Evolutionary conservation across 53 echinoderm and acorn worm genomes (phyloP), one percentile per base, ranked within the genome.

Genomic region (Pentamera pediparva): DNA sequence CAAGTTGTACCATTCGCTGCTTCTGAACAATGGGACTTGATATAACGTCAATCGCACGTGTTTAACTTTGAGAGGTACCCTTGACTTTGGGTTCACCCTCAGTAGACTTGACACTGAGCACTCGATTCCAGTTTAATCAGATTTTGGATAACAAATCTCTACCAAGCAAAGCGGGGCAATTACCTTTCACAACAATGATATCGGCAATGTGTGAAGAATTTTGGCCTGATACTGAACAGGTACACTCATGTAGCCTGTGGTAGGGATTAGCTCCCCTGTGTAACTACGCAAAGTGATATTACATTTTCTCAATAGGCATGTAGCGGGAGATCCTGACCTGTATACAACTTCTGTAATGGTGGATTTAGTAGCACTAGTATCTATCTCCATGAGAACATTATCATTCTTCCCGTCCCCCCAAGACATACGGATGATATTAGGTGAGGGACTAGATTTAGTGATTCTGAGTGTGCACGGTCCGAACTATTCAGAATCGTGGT

Each of bases 121-220:
- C n/a, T n/a, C n/a, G n/a, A n/a, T n/a, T n/a, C n/a, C n/a, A n/a
- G 13, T 39, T 6, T 62, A 59, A 61, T 48, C 61, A 25, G 61
- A 61, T 41, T n/a, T n/a, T n/a, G n/a, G n/a, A n/a, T n/a, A n/a
- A n/a, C n/a, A n/a, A n/a, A n/a, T n/a, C n/a, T n/a, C n/a, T n/a
- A n/a, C n/a, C n/a, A n/a, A n/a, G n/a, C n/a, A n/a, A n/a, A n/a
- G n/a, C n/a, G n/a, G n/a, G 77, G 19, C 77, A 24, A 32, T 58
- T 62, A 0, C 77, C 77, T 41, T 27, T 60, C 20, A 77, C 77
- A 13, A 77, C 77, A 7, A 50, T 50, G 22, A 50, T 50, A 50
- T 50, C 15, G 8, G 43, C 43, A 18, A 7, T 50, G 22, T 22
- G 22, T 6, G 50, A 7, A 4, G 50, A 7, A 19, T n/a, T n/a